Percentiles rank a stretch among this genome's conserved stretches.
Conservation (phyloP, 1,140 invertebrate genomes). For the Drosophila rufa region DNA sequence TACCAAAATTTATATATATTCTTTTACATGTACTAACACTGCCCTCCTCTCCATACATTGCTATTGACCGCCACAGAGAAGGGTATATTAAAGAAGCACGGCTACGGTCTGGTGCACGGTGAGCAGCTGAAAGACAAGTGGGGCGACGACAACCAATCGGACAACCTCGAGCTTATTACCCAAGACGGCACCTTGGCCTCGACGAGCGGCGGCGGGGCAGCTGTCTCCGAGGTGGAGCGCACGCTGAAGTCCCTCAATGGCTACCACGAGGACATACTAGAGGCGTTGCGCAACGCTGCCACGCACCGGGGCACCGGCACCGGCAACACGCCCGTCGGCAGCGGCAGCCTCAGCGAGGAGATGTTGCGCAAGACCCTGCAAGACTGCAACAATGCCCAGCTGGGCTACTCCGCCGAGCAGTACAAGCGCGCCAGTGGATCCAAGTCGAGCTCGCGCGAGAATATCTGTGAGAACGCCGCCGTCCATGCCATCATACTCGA, state of each 20-base stretch:
- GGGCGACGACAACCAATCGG: constrained; percentile 90
- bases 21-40: constrained; percentile 70
- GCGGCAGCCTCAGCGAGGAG: constrained; percentile 88
- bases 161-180: constrained; percentile 90
- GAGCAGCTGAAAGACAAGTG: constrained; percentile 89
- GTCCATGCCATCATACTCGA: constrained; percentile 85
- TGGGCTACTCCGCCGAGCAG: constrained; percentile 86
- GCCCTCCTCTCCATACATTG: constrained; percentile 26
- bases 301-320: constrained; percentile 88
- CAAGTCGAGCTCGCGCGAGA: constrained; percentile 86
- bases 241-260: constrained; percentile 95
- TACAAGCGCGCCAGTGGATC: constrained; percentile 88
- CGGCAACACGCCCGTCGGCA: constrained; percentile 87
- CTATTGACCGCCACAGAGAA: constrained; percentile 89
- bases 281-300: constrained; percentile 93
- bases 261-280: constrained; percentile 96
- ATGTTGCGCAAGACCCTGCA: constrained; percentile 88
- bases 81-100: constrained; percentile 95
- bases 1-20: constrained; percentile 74
- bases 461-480: constrained; percentile 88
- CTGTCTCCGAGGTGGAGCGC: constrained; percentile 91
- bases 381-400: constrained; percentile 87
- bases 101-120: constrained; percentile 90
- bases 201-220: constrained; percentile 86
- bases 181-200: constrained; percentile 88